Evolutionary conservation across 2,113 vertebrate species (phyloP), one percentile per base, ranked within the genome.

Genomic region (Trachemys scripta): DNA sequence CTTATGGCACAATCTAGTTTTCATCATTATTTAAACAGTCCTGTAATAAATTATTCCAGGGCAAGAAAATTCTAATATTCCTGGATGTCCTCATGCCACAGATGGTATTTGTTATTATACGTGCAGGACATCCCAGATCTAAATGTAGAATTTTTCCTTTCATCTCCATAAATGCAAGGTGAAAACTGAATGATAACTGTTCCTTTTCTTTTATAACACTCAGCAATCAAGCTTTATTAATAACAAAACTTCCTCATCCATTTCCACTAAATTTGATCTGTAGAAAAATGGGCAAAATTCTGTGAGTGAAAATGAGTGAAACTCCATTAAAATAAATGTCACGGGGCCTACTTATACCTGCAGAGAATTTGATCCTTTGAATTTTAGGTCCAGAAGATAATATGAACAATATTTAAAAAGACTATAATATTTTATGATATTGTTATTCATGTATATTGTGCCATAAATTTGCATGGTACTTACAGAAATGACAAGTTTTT

Each of bases 21-120:
- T 95, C 92, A 92, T 95, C 87, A 94, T 95, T 97, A 92, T 95
- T 97, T 95, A 96, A 87, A 97, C 72, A 87, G 85, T 91, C 87
- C 35, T 91, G 24, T 90, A 94, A 91, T 90, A 95, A 97, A 96
- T 91, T 29, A 94, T 96, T 97, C 93, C 97, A 94, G 87, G 85
- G 84, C n/a, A 47, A 97, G 89, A 97, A 97, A 94, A 97, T 95
- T 97, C 42, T 42, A 45, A 78, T 47, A 47, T 78, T 45, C 95
- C 96, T 97, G 97, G 97, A 97, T 97, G 95, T 95, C 65, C 57
- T 96, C 87, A 95, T 88, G 81, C 85, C 85, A 95, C 96, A 97
- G 96, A 97, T 96, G 93, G 93, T 82, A 93, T 94, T 91, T 97
- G 62, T 85, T 94, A 72, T 94, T 93, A 85, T 72, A 91, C 0